Conservation (phyloP, 2,888 invertebrate genomes). For the Aspidiotus rigidus region DNA sequence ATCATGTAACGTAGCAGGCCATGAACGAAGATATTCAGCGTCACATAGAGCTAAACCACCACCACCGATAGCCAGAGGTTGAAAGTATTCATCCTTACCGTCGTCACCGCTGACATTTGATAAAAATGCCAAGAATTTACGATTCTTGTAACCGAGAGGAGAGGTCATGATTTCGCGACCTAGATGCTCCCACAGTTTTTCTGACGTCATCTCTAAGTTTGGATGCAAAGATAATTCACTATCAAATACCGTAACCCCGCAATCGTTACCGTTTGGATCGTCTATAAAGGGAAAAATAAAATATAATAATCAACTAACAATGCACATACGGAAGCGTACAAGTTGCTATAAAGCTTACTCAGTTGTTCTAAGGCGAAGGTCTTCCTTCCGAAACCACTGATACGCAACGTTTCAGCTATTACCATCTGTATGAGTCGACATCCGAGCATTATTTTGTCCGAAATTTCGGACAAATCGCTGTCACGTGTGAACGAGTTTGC, state of each 20-base stretch:
- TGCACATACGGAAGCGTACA: slow-evolving; percentile 42
- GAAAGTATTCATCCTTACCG: slow-evolving; percentile 47
- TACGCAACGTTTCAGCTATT: slow-evolving; percentile 75
- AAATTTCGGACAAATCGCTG: background rate
- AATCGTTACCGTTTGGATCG: slow-evolving; percentile 46
- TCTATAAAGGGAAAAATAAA: slow-evolving; percentile 35
- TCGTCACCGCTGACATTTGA: slow-evolving; percentile 75
- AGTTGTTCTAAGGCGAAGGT: slow-evolving; percentile 67
- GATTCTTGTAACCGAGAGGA: slow-evolving; percentile 52
- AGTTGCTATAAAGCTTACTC: slow-evolving; percentile 45
- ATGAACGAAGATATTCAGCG: slow-evolving; percentile 79
- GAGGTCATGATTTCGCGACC: slow-evolving; percentile 75
- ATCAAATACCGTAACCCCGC: slow-evolving; percentile 55
- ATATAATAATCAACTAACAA: background rate
- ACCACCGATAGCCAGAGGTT: slow-evolving; percentile 82
- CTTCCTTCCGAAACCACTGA: slow-evolving; percentile 65
- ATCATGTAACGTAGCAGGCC: slow-evolving; percentile 66
- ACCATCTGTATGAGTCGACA: slow-evolving; percentile 64
- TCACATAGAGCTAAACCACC: slow-evolving; percentile 88
- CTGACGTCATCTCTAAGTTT: slow-evolving; percentile 63
- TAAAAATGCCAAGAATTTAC: slow-evolving; percentile 82
- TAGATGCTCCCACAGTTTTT: slow-evolving; percentile 74
- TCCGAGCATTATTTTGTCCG: slow-evolving; percentile 10
- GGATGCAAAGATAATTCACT: slow-evolving; percentile 60
- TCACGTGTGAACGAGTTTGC: background rate